Percentiles rank a stretch among this genome's conserved stretches.
Conservation (phyloP, 2,113 vertebrate species). For the Sterna hirundo region DNA sequence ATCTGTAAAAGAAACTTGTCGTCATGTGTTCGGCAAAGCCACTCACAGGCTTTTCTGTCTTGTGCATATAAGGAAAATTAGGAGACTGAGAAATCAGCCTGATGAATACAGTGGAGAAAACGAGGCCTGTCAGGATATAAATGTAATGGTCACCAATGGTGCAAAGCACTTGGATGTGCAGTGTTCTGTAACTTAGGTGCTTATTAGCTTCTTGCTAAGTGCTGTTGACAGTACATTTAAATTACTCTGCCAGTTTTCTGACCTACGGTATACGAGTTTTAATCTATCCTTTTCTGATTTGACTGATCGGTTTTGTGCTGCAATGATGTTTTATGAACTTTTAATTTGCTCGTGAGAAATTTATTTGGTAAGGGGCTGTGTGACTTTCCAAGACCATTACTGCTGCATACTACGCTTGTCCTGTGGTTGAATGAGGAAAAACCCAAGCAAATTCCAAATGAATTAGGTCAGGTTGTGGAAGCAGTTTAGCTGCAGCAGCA, state of each 20-base stretch:
- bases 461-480: slow-evolving; percentile 15
- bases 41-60: not conserved
- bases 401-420: not conserved
- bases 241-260: not conserved
- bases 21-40: not conserved
- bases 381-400: not conserved
- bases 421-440: not conserved
- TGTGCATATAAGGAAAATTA: not conserved
- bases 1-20: not conserved
- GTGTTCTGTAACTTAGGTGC: not conserved
- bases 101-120: not conserved
- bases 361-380: not conserved
- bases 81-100: not conserved
- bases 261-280: not conserved
- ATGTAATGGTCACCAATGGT: not conserved
- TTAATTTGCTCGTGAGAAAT: not conserved
- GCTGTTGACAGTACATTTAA: not conserved
- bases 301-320: not conserved
- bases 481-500: not conserved
- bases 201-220: not conserved
- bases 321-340: not conserved
- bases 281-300: not conserved
- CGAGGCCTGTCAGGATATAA: not conserved
- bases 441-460: not conserved
- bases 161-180: not conserved